These are phyloP conservation scores for Condylura cristata DNA, from an alignment of 2,113 vertebrate genomes.

Conservation along the genomic window DNA sequence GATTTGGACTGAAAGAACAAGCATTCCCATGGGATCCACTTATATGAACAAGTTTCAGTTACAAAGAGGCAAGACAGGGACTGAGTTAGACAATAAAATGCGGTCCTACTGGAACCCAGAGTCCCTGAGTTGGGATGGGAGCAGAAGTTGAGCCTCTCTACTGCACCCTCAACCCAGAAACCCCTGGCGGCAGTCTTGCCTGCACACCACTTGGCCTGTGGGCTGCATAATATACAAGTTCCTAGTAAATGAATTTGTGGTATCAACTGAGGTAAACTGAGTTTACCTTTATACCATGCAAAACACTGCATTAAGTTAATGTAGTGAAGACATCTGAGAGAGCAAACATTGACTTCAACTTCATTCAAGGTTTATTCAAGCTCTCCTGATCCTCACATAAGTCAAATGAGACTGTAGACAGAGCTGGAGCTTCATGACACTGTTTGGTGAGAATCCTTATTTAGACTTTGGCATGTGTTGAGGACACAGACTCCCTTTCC, in stretches of 20 bases:
- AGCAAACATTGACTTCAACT: not conserved
- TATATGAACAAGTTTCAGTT: not conserved
- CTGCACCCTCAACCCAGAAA: not conserved
- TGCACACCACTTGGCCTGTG: not conserved
- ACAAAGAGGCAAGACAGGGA: not conserved
- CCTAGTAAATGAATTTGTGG: not conserved
- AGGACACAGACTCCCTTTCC: not conserved
- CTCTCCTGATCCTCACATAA: fast-evolving
- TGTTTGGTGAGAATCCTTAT: not conserved
- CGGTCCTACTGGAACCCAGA: not conserved
- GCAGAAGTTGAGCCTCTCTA: not conserved
- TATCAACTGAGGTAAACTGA: no score
- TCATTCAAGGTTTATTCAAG: not conserved
- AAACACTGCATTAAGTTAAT: not conserved
- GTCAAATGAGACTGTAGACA: no score
- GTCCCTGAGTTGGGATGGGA: not conserved
- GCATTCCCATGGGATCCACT: not conserved
- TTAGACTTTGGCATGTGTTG: not conserved
- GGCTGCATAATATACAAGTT: not conserved
- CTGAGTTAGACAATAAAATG: not conserved
- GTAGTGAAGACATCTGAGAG: not conserved
- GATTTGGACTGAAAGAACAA: not conserved
- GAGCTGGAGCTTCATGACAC: not conserved
- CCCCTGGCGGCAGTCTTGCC: not conserved
- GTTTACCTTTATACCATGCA: not conserved